Percentiles rank a stretch among this genome's conserved stretches.
These are phyloP conservation scores for Eublepharis macularius DNA, from an alignment of 2,113 vertebrate species.

Conservation along the genomic window DNA sequence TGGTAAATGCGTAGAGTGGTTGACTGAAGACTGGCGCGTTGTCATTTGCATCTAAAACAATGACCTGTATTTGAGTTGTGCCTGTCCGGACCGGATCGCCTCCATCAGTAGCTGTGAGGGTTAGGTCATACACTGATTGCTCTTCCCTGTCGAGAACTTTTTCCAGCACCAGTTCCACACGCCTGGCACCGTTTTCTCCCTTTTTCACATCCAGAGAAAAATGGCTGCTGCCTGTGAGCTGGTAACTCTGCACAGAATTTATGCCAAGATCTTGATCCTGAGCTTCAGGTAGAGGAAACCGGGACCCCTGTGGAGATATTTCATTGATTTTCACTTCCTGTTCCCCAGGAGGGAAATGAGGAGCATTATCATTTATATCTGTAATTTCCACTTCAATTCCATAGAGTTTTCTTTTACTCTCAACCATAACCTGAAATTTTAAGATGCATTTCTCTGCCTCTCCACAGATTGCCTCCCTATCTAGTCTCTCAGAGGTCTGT, in stretches of 20 bases:
- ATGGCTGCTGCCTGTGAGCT: constrained; percentile 70
- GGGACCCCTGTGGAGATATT: constrained; percentile 57
- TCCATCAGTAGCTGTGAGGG: constrained; percentile 30
- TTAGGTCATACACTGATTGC: constrained; percentile 15
- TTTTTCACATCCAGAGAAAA: constrained; percentile 70
- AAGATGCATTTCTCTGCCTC: constrained; percentile 19
- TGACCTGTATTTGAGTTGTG: constrained; percentile 29
- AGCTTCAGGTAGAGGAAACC: constrained; percentile 70
- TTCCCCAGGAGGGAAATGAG: constrained; percentile 75
- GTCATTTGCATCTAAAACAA: constrained; percentile 43
- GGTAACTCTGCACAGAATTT: constrained; percentile 71
- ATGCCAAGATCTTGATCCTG: constrained; percentile 73
- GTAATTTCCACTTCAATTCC: constrained; percentile 71
- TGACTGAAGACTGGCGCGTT: constrained; percentile 49
- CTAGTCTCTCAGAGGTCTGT: constrained; percentile 63
- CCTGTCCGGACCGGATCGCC: constrained; percentile 38
- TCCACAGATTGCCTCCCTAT: constrained; percentile 21
- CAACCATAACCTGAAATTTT: constrained; percentile 18
- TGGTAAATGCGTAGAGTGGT: constrained; percentile 68
- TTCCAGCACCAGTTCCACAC: constrained; percentile 74
- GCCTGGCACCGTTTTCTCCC: constrained; percentile 67
- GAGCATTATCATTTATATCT: constrained; percentile 80
- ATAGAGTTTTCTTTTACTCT: constrained; percentile 47
- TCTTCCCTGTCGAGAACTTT: constrained; percentile 34
- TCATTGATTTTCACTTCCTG: constrained; percentile 72